These are phyloP conservation scores for Dreissena polymorpha DNA, from an alignment of 1,140 invertebrate species.

Conservation along the genomic window DNA sequence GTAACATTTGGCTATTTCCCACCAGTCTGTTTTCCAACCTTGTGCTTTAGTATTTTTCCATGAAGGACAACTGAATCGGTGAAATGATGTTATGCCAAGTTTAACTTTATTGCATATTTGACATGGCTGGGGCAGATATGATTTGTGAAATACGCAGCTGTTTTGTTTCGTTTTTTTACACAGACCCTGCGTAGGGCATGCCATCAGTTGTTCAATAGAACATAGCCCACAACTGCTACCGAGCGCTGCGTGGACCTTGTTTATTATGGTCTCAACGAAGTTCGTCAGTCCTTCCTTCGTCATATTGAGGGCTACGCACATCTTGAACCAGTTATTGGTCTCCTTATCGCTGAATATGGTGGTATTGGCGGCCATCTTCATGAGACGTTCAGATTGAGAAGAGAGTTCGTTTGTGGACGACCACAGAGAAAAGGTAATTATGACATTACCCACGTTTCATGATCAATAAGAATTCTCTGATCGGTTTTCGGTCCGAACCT, in stretches of 20 bases:
- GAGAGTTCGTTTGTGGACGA: too few species aligned
- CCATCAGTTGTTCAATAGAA: neutral
- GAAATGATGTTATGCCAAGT: too few species aligned
- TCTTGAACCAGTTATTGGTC: slow-evolving; percentile 10
- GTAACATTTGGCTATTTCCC: too few species aligned
- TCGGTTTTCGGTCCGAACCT: too few species aligned
- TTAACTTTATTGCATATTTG: too few species aligned
- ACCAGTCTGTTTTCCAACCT: neutral
- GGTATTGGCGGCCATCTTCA: slow-evolving; percentile 39
- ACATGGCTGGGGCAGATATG: too few species aligned
- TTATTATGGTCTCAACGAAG: neutral
- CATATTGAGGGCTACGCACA: neutral
- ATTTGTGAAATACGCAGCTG: too few species aligned
- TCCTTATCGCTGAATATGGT: neutral
- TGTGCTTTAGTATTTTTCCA: neutral
- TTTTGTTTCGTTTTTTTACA: neutral
- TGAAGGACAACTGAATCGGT: too few species aligned
- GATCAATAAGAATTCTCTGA: too few species aligned
- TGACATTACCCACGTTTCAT: too few species aligned
- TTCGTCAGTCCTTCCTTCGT: neutral
- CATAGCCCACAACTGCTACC: neutral
- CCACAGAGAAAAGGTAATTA: too few species aligned
- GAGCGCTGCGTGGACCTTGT: neutral
- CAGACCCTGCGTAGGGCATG: neutral
- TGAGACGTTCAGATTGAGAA: neutral